phyloP scores from a whole-genome alignment of 2,113 vertebrate species.

The Solea senegalensis region DNA sequence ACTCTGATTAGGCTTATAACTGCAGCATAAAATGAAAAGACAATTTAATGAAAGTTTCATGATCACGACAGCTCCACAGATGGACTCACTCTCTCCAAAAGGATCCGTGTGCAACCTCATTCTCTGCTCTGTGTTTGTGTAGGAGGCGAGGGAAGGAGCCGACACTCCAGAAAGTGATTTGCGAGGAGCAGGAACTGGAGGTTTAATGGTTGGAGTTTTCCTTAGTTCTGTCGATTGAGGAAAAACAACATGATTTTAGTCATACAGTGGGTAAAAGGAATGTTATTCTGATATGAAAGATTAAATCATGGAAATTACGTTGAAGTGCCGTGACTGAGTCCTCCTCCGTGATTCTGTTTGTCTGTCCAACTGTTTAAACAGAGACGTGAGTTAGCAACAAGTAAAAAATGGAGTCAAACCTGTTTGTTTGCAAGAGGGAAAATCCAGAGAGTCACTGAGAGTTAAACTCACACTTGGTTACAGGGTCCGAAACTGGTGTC shows the following conservation, averaged over 20 bases:
- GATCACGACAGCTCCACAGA: not conserved
- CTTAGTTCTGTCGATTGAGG: slow-evolving; percentile 7
- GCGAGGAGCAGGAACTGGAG: slow-evolving; percentile 35
- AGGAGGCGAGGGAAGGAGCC: rapidly evolving
- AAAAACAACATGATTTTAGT: not conserved
- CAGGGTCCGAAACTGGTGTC: too few species aligned
- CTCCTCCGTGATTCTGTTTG: not conserved
- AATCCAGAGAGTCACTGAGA: not conserved
- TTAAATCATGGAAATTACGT: slow-evolving; percentile 14
- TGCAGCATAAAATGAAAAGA: too few species aligned
- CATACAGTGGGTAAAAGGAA: not conserved
- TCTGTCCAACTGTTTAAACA: slow-evolving; percentile 42
- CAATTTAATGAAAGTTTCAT: too few species aligned
- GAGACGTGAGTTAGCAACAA: slow-evolving; percentile 5
- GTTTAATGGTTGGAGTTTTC: not conserved
- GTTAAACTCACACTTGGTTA: slow-evolving; percentile 51
- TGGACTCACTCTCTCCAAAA: slow-evolving; percentile 46
- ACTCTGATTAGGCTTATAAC: too few species aligned
- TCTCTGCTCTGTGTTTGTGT: not conserved
- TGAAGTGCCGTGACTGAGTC: not conserved
- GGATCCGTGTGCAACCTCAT: not conserved
- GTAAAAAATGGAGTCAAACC: slow-evolving; percentile 48
- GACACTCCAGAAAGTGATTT: rapidly evolving
- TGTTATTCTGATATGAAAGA: not conserved
- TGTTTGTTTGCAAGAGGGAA: slow-evolving; percentile 22